Evolutionary conservation across 2,888 invertebrate species (phyloP).

Genomic region (Clivina fossor): DNA sequence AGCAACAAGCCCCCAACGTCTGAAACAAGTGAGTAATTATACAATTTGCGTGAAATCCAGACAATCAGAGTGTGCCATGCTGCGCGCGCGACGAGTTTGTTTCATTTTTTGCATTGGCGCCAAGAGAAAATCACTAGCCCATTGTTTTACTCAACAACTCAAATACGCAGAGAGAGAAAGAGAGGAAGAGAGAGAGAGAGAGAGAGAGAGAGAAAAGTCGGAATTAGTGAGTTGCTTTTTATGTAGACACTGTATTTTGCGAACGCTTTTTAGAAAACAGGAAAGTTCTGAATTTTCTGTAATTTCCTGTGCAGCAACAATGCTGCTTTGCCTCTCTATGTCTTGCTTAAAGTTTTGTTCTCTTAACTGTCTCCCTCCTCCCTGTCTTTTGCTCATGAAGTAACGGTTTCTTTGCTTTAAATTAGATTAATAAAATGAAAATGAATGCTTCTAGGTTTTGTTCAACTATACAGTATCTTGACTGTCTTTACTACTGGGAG

Average conservation of each 20-base stretch:
- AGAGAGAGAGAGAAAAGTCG: too few species aligned
- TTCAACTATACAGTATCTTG: too few species aligned
- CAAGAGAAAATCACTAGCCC: slow-evolving; percentile 21
- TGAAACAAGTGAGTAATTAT: neutral
- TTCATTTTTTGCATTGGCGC: slow-evolving; percentile 9
- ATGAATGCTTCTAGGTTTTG: too few species aligned
- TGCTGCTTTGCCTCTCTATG: neutral
- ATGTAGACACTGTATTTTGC: slow-evolving; percentile 24
- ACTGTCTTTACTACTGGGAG: too few species aligned
- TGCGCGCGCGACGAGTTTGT: slow-evolving; percentile 18
- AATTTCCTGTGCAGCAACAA: slow-evolving; percentile 21
- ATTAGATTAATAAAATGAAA: slow-evolving; percentile 22
- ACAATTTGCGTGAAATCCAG: slow-evolving; percentile 22
- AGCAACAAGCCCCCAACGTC: too few species aligned
- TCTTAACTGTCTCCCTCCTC: too few species aligned
- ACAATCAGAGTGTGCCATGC: slow-evolving; percentile 24
- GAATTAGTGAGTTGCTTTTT: too few species aligned
- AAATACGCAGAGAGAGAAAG: too few species aligned
- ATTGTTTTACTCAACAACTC: slow-evolving; percentile 22
- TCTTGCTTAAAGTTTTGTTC: too few species aligned
- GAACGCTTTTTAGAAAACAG: slow-evolving; percentile 26
- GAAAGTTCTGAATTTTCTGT: slow-evolving; percentile 28
- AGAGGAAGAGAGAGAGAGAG: too few species aligned
- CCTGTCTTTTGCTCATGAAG: neutral
- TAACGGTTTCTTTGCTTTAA: slow-evolving; percentile 5